Percentiles rank a stretch among this genome's conserved stretches.
Conservation (phyloP, 2,113 vertebrate genomes). For the Chiloscyllium plagiosum region DNA sequence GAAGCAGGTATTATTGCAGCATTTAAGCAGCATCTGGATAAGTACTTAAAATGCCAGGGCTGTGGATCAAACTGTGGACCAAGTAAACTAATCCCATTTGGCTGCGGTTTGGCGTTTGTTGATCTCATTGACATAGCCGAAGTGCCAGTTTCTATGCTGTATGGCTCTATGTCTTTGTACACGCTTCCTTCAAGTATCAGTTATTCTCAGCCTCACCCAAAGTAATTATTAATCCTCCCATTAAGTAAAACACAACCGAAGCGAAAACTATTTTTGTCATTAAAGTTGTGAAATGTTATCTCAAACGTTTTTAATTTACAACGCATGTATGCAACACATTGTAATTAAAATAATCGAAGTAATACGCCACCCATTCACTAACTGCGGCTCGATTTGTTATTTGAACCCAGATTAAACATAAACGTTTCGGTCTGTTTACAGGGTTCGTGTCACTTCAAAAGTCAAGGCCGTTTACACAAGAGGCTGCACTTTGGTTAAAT, state of each 20-base stretch:
- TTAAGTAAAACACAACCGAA: background rate
- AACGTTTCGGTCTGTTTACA: background rate
- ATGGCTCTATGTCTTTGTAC: background rate
- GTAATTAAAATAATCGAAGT: background rate
- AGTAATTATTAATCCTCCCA: background rate
- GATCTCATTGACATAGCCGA: no score
- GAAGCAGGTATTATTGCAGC: no score
- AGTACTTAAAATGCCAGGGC: no score
- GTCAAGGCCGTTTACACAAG: conserved; percentile 11
- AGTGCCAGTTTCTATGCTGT: background rate
- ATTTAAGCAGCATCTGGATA: no score
- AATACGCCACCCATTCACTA: background rate
- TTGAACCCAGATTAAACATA: background rate
- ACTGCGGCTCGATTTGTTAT: no score
- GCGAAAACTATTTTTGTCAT: background rate
- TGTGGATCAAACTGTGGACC: no score
- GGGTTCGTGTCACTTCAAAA: background rate
- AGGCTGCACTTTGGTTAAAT: background rate
- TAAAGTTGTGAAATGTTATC: background rate
- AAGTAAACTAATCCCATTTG: no score
- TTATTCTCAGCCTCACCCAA: background rate
- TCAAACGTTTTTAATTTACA: background rate
- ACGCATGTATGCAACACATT: background rate
- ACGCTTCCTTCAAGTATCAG: background rate
- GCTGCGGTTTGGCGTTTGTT: no score